Evolutionary conservation across 1,140 invertebrate genomes (phyloP).

Genomic region (Euura saliciscinereae): DNA sequence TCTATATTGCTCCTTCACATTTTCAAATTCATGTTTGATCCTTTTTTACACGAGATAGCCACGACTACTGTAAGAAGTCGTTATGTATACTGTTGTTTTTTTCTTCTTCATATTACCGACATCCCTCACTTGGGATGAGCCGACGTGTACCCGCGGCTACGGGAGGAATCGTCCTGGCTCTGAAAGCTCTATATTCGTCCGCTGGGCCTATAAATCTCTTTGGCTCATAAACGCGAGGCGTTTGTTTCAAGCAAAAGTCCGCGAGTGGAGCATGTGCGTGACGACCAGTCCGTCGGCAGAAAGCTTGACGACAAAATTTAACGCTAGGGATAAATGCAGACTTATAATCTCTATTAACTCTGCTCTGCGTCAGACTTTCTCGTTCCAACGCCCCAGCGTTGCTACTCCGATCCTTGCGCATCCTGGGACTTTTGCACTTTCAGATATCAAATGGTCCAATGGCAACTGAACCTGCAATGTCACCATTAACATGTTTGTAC

Average conservation of each 20-base stretch:
- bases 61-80: background rate
- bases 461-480: too few relatives aligned
- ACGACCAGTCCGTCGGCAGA: constrained; percentile 31
- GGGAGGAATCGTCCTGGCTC: constrained; percentile 18
- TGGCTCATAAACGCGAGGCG: constrained; percentile 54
- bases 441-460: too few relatives aligned
- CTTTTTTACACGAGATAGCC: too few relatives aligned
- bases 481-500: background rate
- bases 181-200: constrained; percentile 22
- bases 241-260: constrained; percentile 50
- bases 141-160: background rate
- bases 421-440: too few relatives aligned
- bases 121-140: background rate
- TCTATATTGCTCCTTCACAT: background rate
- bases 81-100: background rate
- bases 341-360: too few relatives aligned
- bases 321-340: constrained; percentile 29
- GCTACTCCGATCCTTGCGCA: too few relatives aligned
- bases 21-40: background rate
- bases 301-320: constrained; percentile 47
- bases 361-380: too few relatives aligned
- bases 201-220: constrained; percentile 53
- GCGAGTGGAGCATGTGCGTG: constrained; percentile 43
- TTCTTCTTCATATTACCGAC: background rate
- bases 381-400: too few relatives aligned